A percentile compares a stretch with the other conserved stretches of the same genome.
phyloP scores from a whole-genome alignment of 35 echinoderm and acorn worm genomes.

The Stichopus chloronotus region DNA sequence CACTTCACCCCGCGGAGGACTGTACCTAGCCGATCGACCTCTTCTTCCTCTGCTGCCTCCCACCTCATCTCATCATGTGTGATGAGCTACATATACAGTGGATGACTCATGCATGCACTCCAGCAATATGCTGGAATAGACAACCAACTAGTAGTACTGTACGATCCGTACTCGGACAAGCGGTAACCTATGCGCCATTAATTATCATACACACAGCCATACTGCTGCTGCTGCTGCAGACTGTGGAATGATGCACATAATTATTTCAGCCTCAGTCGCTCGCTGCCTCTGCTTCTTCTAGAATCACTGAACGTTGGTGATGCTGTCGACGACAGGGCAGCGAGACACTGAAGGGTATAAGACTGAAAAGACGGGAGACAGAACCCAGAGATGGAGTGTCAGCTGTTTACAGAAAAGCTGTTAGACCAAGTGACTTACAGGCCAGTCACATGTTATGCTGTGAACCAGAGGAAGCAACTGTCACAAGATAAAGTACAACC shows the following conservation, averaged over 20 bases:
- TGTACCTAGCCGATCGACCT: neutral
- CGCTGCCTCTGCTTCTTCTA: neutral
- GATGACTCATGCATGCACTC: neutral
- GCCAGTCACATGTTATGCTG: neutral
- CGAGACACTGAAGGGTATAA: neutral
- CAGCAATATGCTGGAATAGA: neutral
- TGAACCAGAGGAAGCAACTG: neutral
- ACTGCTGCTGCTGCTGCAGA: no score
- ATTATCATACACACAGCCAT: conserved; percentile 31
- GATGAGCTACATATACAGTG: neutral
- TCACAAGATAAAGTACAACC: neutral
- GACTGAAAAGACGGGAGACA: neutral
- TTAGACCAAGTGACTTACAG: conserved; percentile 21
- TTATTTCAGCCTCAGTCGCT: conserved; percentile 37
- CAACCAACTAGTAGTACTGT: neutral
- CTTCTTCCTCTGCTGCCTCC: neutral
- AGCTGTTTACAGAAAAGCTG: conserved; percentile 29
- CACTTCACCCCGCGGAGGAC: neutral
- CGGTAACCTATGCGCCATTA: conserved; percentile 4
- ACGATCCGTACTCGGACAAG: neutral
- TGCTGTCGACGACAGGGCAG: neutral
- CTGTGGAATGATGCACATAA: conserved; percentile 35
- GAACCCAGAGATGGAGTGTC: conserved; percentile 5
- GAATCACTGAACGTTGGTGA: neutral
- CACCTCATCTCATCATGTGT: neutral